A percentile compares a stretch with the other conserved stretches of the same genome.
These are phyloP conservation scores for Orchestia grillus DNA, from an alignment of 1,140 invertebrate genomes.

Conservation along the genomic window DNA sequence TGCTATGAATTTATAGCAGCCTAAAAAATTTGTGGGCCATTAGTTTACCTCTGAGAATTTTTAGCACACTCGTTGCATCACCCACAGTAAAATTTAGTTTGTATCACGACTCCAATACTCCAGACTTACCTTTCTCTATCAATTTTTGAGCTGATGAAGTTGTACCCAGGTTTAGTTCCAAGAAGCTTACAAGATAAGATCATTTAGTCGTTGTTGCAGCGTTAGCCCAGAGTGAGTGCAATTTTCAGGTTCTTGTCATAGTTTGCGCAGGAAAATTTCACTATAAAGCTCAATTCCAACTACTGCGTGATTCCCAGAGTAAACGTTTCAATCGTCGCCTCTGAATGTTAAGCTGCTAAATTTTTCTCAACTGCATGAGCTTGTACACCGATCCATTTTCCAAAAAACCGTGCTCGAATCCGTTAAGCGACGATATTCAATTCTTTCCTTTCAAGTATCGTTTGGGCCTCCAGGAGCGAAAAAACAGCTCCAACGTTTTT, in stretches of 20 bases:
- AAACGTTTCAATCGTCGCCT: neutral
- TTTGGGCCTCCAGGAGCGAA: neutral
- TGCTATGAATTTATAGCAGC: no score
- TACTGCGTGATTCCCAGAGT: neutral
- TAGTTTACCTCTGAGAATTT: no score
- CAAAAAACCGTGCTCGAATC: neutral
- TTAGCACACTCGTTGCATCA: no score
- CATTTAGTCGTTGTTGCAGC: no score
- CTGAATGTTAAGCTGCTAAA: neutral
- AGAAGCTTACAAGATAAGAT: no score
- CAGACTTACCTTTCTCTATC: neutral
- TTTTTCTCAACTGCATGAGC: neutral
- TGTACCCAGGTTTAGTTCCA: neutral
- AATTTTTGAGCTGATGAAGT: neutral
- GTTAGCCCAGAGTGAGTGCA: neutral
- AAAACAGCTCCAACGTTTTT: neutral
- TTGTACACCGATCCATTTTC: neutral
- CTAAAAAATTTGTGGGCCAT: no score
- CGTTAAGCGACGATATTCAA: neutral
- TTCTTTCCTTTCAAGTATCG: neutral
- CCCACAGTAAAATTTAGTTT: no score
- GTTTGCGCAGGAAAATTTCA: neutral
- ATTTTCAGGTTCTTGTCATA: neutral
- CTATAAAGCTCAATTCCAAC: neutral
- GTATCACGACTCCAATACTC: neutral